Base-by-base conservation (phyloP, 2,888 invertebrate species). In the Catocala sponsa region DNA sequence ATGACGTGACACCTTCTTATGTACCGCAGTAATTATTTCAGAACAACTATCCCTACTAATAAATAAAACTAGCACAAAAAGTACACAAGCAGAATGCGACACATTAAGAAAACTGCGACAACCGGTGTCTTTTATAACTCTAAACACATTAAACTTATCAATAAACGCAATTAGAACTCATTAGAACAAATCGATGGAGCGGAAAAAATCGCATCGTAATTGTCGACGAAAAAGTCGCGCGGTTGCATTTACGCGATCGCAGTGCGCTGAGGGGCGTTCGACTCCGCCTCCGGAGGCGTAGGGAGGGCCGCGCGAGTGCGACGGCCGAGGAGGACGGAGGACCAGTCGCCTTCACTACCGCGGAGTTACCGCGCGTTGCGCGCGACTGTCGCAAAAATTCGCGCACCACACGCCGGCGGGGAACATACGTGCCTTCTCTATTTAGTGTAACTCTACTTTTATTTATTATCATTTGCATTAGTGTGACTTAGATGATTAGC, bases 121-220 rank as follows among this genome's bases (percentile, higher is more conserved):
- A 79, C 72, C 72, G 69, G 65, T 66, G 59, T 60, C 69, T 65
- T 77, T 70, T 62, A 55, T 59, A 68, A 60, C 60, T 70, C 66
- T 71, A 72, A 64, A 54, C 57, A 63, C 68, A 74, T 61, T 56
- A 63, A 56, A 64, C 63, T 78, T 88, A 90, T 92, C 89, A 87
- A 91, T 91, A 87, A 90, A 87, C 79, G 84, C 88, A 90, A 92
- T 92, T 91, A 91, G 83, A 79, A 63, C 85, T 90, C 90, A 91
- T 91, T 91, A 90, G 82, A 83, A 81, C 86, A 85, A 88, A 90
- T 88, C 86, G 88, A 88, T 90, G 76, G 80, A 84, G 86, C 85
- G 86, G 87, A 88, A 88, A 76, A 77, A 77, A 78, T 78, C 67
- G 74, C 66, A 32, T 55, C 82, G 80, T 87, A 85, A 87, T 85